A percentile compares a stretch with the other conserved stretches of the same genome.
These are phyloP conservation scores for Anticlea derivata DNA, from an alignment of 2,888 invertebrate species.

Conservation along the genomic window DNA sequence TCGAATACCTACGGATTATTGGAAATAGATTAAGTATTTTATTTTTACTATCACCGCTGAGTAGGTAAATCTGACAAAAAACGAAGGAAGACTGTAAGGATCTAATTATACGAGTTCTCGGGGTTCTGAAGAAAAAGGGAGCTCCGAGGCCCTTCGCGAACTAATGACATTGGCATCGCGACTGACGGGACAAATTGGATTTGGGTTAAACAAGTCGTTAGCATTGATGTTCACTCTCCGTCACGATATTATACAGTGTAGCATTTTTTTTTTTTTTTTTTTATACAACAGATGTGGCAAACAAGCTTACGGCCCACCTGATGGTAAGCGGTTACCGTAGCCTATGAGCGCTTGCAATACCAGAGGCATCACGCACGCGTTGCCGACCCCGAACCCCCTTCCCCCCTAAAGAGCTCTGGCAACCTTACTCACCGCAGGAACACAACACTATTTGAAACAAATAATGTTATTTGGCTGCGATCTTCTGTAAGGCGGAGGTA, in stretches of 20 bases:
- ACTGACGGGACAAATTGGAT: constrained; percentile 64
- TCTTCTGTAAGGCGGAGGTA: too few relatives aligned
- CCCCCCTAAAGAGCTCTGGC: too few relatives aligned
- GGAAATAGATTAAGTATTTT: not conserved
- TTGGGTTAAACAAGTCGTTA: constrained; percentile 70
- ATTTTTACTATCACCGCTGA: constrained; percentile 10
- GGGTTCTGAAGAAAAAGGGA: constrained; percentile 29
- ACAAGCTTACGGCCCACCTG: too few relatives aligned
- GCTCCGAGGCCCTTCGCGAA: constrained; percentile 35
- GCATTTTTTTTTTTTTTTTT: too few relatives aligned
- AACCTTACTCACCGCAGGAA: too few relatives aligned
- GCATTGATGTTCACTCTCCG: constrained; percentile 36
- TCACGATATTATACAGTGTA: not conserved
- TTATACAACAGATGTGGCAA: too few relatives aligned
- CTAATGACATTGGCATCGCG: constrained; percentile 45
- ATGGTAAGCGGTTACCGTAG: too few relatives aligned
- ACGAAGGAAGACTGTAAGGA: constrained; percentile 38
- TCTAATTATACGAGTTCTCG: constrained; percentile 49
- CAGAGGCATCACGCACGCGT: too few relatives aligned
- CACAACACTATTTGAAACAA: too few relatives aligned
- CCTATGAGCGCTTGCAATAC: too few relatives aligned
- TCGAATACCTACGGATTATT: not conserved
- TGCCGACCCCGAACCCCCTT: too few relatives aligned
- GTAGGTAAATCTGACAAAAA: constrained; percentile 23
- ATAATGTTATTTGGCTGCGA: too few relatives aligned